Evolutionary conservation across 2,888 invertebrate species (phyloP), one percentile per base, ranked within the genome.

Genomic region (Troides helena): DNA sequence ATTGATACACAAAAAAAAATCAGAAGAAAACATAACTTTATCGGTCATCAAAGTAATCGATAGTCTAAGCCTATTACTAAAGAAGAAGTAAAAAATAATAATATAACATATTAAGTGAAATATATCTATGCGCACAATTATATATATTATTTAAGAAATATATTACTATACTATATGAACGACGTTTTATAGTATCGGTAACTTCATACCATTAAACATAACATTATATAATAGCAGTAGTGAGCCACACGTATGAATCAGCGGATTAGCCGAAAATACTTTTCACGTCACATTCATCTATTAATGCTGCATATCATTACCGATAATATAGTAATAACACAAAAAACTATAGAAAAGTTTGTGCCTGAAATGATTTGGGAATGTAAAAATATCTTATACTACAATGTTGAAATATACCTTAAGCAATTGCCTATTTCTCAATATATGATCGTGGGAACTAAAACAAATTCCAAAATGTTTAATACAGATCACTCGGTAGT

Each of bases 221-320:
- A 30, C 25, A 43, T 64, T 68, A 64, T 69, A 43, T 64, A 56
- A 69, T 39, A 65, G 56, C 56, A 62, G 43, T 25, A 62, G 57
- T 58, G 46, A 46, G 65, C 57, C 65, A 69, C 62, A 58, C 53
- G 25, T 65, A 69, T 65, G 69, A 69, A 65, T 69, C 65, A 69
- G 62, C 30, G 65, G n/a, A 18, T 62, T 56, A 62, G 5, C 62
- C 57, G 7, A 65, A 69, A 65, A 69, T 69, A 69, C 60, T 57
- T 65, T 62, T 61, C 36, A 62, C 61, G 61, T 69, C 61, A 62
- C 62, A 46, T 65, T 62, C 57, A 46, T 62, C 46, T 65, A 69
- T 65, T 61, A 65, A 25, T 65, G 53, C 65, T 62, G 17, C 43
- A 57, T 36, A 65, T 62, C 62, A 57, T 65, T 69, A 50, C 23